Conservation (phyloP, 2,113 vertebrate species). For the Lampris megalopsis region DNA sequence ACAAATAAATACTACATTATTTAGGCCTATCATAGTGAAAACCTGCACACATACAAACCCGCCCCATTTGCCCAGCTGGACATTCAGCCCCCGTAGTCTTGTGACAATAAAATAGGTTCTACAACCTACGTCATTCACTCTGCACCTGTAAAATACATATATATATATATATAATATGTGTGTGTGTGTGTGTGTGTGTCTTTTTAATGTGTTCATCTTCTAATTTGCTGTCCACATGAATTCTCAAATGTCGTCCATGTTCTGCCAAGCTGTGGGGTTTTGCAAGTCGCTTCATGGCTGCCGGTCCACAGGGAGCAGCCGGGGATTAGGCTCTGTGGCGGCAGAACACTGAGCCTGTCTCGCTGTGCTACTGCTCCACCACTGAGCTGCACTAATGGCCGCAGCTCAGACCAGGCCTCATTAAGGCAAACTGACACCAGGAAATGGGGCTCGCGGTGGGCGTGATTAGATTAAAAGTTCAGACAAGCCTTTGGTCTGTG, state of each 20-base stretch:
- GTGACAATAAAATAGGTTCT: constrained; percentile 12
- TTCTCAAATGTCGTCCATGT: constrained; percentile 72
- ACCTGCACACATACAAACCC: constrained; percentile 31
- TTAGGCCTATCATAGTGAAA: constrained; percentile 35
- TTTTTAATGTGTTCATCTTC: constrained; percentile 56
- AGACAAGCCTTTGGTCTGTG: constrained; percentile 76
- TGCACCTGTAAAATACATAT: constrained; percentile 41
- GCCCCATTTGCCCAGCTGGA: not conserved
- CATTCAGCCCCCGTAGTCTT: not conserved
- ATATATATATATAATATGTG: constrained; percentile 31
- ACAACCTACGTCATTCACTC: constrained; percentile 10
- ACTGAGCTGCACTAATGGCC: constrained; percentile 78
- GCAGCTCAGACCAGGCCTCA: constrained; percentile 71
- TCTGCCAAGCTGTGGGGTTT: constrained; percentile 62
- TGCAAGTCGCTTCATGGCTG: constrained; percentile 57
- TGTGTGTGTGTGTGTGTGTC: not conserved
- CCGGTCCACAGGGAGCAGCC: constrained; percentile 59
- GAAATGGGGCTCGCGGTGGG: constrained; percentile 63
- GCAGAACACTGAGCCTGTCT: constrained; percentile 60
- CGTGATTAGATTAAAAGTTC: constrained; percentile 80
- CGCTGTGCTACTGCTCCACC: constrained; percentile 61
- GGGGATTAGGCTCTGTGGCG: constrained; percentile 71
- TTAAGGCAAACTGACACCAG: constrained; percentile 77
- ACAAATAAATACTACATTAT: constrained; percentile 38
- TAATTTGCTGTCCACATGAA: constrained; percentile 56